Evolutionary conservation across 2,888 invertebrate species (phyloP).

Genomic region (Trichogramma evanescens): DNA sequence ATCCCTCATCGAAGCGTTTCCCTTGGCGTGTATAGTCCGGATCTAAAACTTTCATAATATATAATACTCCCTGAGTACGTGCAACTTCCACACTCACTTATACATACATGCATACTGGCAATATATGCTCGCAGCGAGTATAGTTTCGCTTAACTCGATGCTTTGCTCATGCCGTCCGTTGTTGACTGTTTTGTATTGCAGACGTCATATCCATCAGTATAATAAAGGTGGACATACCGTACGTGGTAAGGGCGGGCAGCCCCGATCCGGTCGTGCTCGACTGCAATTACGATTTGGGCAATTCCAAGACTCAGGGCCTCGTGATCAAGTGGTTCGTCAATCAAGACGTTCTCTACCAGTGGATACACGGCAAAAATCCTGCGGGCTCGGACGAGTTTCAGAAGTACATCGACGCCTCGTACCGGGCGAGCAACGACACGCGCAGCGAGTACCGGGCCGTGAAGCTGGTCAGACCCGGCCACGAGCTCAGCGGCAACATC

Average conservation of each 20-base stretch:
- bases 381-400: conserved; percentile 52
- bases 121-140: too few relatives aligned
- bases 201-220: conserved; percentile 38
- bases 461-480: conserved; percentile 60
- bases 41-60: too few relatives aligned
- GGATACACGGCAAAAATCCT: conserved; percentile 66
- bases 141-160: too few relatives aligned
- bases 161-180: too few relatives aligned
- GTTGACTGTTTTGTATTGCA: not conserved
- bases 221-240: conserved; percentile 56
- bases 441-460: conserved; percentile 66
- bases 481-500: conserved; percentile 66
- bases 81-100: too few relatives aligned
- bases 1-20: too few relatives aligned
- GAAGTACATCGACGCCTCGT: conserved; percentile 52
- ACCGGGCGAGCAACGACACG: conserved; percentile 60
- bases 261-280: conserved; percentile 59
- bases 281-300: conserved; percentile 63
- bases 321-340: conserved; percentile 72
- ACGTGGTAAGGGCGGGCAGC: conserved; percentile 55
- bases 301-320: conserved; percentile 54
- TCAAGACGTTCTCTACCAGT: conserved; percentile 68
- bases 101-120: too few relatives aligned
- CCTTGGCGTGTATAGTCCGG: too few relatives aligned
- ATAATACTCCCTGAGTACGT: too few relatives aligned